Base-by-base conservation (phyloP, 2,888 invertebrate species). In the Pseudococcus longispinus region DNA sequence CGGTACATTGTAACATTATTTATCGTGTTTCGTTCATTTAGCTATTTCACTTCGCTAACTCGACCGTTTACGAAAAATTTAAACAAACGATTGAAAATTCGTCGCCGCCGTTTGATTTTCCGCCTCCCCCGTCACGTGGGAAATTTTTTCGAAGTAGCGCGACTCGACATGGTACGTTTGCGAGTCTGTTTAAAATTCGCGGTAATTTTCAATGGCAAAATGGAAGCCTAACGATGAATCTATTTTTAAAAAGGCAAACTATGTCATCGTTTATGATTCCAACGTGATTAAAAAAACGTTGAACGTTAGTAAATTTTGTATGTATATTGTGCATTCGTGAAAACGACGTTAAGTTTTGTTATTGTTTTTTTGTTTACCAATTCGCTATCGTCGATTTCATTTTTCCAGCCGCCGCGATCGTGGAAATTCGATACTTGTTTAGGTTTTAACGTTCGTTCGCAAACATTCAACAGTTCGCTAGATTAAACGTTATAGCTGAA, bases 171-270 rank as follows among this genome's bases (percentile, higher is more conserved):
- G 23, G 60, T 23, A 60, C 60, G 60, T 60, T 60, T 9, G 60
- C 60, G 20, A 60, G 13, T 60, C 23, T 18, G 11, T 8, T 5
- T 74, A 74, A 74, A 74, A 74, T 74, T 74, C 29, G 74, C 74
- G 32, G 29, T 74, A 74, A 74, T 80, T 80, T 80, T 80, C 77
- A 80, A 80, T 80, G 77, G 77, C 77, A 80, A 8, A 60, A 23
- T 60, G 60, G 60, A 42, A 42, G 37, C 42, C 32, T 80, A 42
- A 74, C 32, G 74, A 18, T 15, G 26, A 29, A n/a, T 80, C 77
- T 80, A 80, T 80, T 80, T 80, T 80, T 80, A 80, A 80, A 80
- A 29, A 20, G 29, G 42, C 77, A 80, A 80, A 80, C 77, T 80
- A 80, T 80, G 77, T 80, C 77, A 80, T 42, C 77, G 42, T 80